These are phyloP conservation scores for Schrankia costaestrigalis DNA, from an alignment of 2,888 invertebrate genomes.

Conservation along the genomic window DNA sequence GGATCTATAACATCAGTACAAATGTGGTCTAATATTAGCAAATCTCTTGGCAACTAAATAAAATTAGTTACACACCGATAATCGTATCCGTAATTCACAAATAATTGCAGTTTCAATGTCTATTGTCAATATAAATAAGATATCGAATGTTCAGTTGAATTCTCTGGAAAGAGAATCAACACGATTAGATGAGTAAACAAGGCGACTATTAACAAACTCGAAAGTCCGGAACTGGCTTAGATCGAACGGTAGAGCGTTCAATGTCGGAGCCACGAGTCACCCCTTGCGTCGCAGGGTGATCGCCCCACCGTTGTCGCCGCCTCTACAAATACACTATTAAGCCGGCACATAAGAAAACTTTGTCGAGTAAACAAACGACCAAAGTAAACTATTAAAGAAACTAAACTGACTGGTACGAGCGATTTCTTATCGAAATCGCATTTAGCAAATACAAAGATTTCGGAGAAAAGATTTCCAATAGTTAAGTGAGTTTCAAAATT, in stretches of 20 bases:
- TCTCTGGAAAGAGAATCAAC: constrained; percentile 20
- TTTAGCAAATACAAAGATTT: constrained; percentile 16
- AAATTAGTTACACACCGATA: too few species aligned
- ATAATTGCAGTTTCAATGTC: too few species aligned
- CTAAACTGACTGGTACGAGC: constrained; percentile 18
- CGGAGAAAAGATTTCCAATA: constrained; percentile 9
- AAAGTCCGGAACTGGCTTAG: constrained; percentile 40
- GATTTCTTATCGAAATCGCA: constrained; percentile 25
- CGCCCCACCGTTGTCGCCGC: constrained; percentile 34
- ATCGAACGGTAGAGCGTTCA: constrained; percentile 22
- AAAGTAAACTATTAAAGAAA: constrained; percentile 40
- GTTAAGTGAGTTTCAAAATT: constrained; percentile 18
- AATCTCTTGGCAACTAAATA: too few species aligned
- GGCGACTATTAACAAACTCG: constrained; percentile 39
- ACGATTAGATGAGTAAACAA: constrained; percentile 37
- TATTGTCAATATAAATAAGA: too few species aligned
- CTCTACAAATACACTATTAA: constrained; percentile 49
- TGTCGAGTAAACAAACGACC: constrained; percentile 43
- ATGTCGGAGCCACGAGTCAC: constrained; percentile 36
- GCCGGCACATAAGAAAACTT: constrained; percentile 50
- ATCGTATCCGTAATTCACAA: too few species aligned
- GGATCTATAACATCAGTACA: too few species aligned
- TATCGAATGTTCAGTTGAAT: constrained; percentile 33
- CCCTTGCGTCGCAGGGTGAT: constrained; percentile 36
- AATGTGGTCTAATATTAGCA: too few species aligned